These are phyloP conservation scores for Stegophylla sp. DNA, from an alignment of 2,888 invertebrate genomes.

Conservation along the genomic window DNA sequence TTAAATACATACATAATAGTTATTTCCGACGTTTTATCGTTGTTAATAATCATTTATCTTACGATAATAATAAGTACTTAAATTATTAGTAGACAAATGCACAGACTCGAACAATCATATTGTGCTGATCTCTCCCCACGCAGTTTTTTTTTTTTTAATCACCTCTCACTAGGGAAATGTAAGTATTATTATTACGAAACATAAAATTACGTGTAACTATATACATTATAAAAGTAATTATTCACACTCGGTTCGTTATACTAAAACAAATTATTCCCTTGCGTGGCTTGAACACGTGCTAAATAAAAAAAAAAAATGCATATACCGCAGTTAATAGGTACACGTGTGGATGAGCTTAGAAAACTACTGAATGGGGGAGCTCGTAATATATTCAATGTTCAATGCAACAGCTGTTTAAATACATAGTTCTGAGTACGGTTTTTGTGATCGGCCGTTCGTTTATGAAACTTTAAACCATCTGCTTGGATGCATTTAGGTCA, in stretches of 20 bases:
- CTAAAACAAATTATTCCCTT: constrained; percentile 9
- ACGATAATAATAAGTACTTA: not conserved
- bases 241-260: not conserved
- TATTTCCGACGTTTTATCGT: not conserved
- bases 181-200: constrained; percentile 17
- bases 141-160: constrained; percentile 12
- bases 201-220: constrained; percentile 1
- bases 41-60: constrained; percentile 3
- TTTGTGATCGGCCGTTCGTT: not conserved
- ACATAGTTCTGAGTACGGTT: not conserved
- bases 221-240: constrained; percentile 6
- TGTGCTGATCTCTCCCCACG: not conserved
- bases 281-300: not conserved
- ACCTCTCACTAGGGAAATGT: constrained; percentile 16
- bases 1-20: not conserved
- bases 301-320: constrained; percentile 3
- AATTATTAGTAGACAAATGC: constrained; percentile 11
- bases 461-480: constrained; percentile 37
- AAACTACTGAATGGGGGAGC: not conserved
- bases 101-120: constrained; percentile 3
- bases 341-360: not conserved
- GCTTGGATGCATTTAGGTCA: constrained; percentile 47
- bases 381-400: not conserved
- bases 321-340: not conserved
- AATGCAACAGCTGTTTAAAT: constrained; percentile 52